Conservation (phyloP, 2,797 vertebrate genomes). For the Pterois miles region DNA sequence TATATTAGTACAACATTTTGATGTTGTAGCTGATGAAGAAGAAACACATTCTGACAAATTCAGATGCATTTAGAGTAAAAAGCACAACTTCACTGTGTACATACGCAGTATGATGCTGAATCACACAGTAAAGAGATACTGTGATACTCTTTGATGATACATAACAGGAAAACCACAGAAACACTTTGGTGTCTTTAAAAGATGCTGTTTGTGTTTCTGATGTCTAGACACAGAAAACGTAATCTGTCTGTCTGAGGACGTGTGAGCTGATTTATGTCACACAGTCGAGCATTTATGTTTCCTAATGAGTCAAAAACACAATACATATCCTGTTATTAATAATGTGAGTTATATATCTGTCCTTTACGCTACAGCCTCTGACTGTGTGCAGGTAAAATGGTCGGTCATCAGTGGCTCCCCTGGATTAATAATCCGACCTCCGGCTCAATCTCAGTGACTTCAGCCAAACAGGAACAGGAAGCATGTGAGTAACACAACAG, state of each 20-base stretch:
- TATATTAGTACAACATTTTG: not conserved
- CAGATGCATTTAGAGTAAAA: not conserved
- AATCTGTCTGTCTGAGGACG: not conserved
- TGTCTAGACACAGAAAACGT: not conserved
- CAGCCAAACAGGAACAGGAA: slow-evolving; percentile 34
- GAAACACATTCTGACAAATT: not conserved
- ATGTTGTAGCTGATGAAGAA: not conserved
- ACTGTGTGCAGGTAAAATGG: slow-evolving; percentile 21
- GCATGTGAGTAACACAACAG: slow-evolving; percentile 18
- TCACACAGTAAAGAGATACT: not conserved
- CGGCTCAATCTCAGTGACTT: not conserved
- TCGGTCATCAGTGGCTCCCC: slow-evolving; percentile 10
- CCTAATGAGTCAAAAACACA: not conserved
- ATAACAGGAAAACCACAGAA: slow-evolving; percentile 44
- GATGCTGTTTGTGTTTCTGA: not conserved
- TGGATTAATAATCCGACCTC: slow-evolving; percentile 13
- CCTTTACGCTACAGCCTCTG: no score
- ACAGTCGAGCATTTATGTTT: not conserved
- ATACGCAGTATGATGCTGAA: no score
- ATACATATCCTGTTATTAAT: not conserved
- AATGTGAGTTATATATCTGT: no score
- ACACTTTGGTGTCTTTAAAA: not conserved
- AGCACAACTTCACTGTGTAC: not conserved
- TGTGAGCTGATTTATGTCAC: not conserved
- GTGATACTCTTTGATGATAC: not conserved